A percentile compares a stretch with the other conserved stretches of the same genome.
Evolutionary conservation across 30 jellyfish, hydroid and myxozoan species (phyloP).

Genomic region (Pseudorhiza aurosa): DNA sequence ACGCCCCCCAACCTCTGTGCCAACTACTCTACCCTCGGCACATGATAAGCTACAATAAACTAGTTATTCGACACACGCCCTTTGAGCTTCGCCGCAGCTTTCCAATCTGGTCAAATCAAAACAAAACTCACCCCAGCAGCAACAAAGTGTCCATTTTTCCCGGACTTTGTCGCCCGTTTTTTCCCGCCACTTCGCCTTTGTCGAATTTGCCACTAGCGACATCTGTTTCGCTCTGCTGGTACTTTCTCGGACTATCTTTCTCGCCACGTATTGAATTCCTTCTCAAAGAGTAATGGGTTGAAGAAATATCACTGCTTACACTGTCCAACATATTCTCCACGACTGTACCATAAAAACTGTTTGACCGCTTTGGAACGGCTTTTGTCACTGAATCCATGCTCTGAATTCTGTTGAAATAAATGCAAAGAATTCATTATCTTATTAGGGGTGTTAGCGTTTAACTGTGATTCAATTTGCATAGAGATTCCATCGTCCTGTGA

Average conservation of each 20-base stretch:
- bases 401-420: constrained; percentile 48
- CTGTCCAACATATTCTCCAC: constrained; percentile 69
- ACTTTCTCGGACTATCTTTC: background rate
- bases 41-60: too few relatives aligned
- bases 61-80: too few relatives aligned
- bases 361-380: constrained; percentile 53
- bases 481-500: background rate
- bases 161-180: background rate
- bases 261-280: constrained; percentile 28
- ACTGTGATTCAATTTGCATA: constrained; percentile 25
- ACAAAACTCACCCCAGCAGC: background rate
- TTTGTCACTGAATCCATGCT: background rate
- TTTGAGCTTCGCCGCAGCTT: too few relatives aligned
- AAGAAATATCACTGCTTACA: constrained; percentile 50
- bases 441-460: constrained; percentile 22
- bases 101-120: too few relatives aligned
- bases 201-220: too few relatives aligned
- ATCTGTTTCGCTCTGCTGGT: background rate
- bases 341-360: constrained; percentile 63
- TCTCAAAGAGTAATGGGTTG: constrained; percentile 59
- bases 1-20: too few relatives aligned
- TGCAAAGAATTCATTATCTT: constrained; percentile 32
- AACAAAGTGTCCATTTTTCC: background rate
- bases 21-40: too few relatives aligned
- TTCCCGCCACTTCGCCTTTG: too few relatives aligned